Conservation (phyloP, 2,888 invertebrate genomes). For the Pammene fasciana region DNA sequence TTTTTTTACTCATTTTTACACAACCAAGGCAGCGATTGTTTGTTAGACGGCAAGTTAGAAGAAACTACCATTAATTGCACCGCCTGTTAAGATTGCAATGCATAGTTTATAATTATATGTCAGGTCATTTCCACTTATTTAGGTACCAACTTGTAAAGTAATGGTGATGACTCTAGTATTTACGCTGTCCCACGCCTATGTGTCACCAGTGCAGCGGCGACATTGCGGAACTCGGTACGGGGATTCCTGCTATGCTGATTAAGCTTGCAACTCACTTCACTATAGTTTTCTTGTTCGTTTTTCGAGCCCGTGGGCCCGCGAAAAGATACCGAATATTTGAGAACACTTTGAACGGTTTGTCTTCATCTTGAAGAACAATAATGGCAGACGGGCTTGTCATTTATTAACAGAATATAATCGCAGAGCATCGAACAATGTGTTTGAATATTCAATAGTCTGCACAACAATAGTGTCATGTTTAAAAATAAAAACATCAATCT, state of each 20-base stretch:
- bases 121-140: conserved; percentile 4
- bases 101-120: conserved; percentile 11
- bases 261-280: conserved; percentile 4
- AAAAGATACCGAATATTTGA: neutral
- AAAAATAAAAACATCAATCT: too few relatives aligned
- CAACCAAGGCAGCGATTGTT: neutral
- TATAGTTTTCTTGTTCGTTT: neutral
- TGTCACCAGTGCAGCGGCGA: neutral
- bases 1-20: neutral
- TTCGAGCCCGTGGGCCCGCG: neutral
- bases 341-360: too few relatives aligned
- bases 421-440: too few relatives aligned
- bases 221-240: neutral
- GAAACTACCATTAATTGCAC: neutral
- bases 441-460: too few relatives aligned
- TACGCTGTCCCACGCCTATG: conserved; percentile 1
- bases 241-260: neutral
- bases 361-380: neutral
- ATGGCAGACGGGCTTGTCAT: too few relatives aligned
- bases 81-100: neutral
- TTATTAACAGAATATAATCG: too few relatives aligned
- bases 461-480: too few relatives aligned
- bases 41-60: neutral
- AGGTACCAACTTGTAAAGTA: conserved; percentile 1
- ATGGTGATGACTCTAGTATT: conserved; percentile 11